A percentile compares a stretch with the other conserved stretches of the same genome.
Evolutionary conservation across 2,888 invertebrate species (phyloP).

Genomic region (Cephus rjabovi): DNA sequence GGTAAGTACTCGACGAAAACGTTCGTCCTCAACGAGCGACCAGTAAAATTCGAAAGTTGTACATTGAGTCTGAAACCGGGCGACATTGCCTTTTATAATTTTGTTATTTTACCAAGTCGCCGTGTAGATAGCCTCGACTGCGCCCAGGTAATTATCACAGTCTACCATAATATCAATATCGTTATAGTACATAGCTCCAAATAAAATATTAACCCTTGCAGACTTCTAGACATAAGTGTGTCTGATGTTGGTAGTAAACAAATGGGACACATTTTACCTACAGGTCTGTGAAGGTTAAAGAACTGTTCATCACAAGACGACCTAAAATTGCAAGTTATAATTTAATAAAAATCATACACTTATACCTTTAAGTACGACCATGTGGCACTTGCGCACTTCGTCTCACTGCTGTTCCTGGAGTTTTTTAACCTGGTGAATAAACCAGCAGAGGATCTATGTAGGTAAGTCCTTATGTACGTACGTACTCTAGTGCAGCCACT

Average conservation of each 20-base stretch:
- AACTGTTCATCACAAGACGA: background rate
- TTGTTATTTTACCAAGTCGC: background rate
- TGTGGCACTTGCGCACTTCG: background rate
- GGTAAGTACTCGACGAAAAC: background rate
- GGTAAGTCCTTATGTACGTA: background rate
- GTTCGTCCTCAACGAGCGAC: background rate
- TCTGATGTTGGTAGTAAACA: too few species aligned
- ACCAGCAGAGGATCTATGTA: background rate
- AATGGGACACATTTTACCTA: too few species aligned
- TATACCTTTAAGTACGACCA: background rate
- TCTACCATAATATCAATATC: background rate
- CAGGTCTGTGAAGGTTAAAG: too few species aligned
- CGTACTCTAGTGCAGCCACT: constrained; percentile 2
- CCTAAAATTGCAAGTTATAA: background rate
- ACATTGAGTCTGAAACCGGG: background rate
- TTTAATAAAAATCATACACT: background rate
- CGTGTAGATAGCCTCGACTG: background rate
- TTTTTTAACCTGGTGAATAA: background rate
- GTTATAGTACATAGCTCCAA: background rate
- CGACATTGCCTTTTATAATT: background rate
- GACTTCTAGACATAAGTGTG: too few species aligned
- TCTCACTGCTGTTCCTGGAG: background rate
- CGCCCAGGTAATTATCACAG: background rate
- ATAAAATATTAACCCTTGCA: background rate
- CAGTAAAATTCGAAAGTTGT: background rate